phyloP scores from a whole-genome alignment of 2,113 vertebrate species.

The Pygoscelis antarcticus region DNA sequence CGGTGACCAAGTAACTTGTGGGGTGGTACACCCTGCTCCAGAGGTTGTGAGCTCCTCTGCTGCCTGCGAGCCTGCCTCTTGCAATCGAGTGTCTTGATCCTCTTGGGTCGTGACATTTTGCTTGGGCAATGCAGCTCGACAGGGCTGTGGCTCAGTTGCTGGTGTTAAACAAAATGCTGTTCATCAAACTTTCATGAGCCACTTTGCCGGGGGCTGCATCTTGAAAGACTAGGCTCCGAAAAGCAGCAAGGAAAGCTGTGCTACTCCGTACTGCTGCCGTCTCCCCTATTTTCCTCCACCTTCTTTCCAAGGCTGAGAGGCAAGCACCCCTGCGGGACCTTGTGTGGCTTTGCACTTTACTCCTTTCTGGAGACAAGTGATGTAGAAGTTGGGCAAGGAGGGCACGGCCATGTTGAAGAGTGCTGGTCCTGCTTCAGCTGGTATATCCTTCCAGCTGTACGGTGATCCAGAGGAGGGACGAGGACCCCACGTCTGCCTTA shows the following conservation, averaged over 20 bases:
- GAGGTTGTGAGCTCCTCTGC: not conserved
- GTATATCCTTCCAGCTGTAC: not conserved
- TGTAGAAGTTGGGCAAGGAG: not conserved
- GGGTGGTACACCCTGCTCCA: not conserved
- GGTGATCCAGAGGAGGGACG: not conserved
- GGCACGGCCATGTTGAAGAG: not conserved
- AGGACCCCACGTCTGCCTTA: not conserved
- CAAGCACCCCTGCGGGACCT: not conserved
- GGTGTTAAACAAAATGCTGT: conserved; percentile 53
- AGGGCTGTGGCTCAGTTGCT: not conserved
- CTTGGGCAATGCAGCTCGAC: not conserved
- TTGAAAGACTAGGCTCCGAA: not conserved
- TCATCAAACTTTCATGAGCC: conserved; percentile 59
- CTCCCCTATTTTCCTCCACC: not conserved
- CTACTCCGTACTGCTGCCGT: not conserved
- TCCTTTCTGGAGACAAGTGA: not conserved
- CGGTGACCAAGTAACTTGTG: not conserved
- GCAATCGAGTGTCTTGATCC: not conserved
- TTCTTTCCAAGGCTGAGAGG: not conserved
- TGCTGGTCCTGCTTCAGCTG: not conserved
- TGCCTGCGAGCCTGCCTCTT: not conserved
- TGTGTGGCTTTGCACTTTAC: not conserved
- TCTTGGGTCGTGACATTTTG: conserved; percentile 43
- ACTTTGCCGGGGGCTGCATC: conserved; percentile 10
- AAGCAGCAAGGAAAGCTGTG: not conserved